phyloP scores from a whole-genome alignment of 2,888 invertebrate genomes.

The Phyto melanocephala region DNA sequence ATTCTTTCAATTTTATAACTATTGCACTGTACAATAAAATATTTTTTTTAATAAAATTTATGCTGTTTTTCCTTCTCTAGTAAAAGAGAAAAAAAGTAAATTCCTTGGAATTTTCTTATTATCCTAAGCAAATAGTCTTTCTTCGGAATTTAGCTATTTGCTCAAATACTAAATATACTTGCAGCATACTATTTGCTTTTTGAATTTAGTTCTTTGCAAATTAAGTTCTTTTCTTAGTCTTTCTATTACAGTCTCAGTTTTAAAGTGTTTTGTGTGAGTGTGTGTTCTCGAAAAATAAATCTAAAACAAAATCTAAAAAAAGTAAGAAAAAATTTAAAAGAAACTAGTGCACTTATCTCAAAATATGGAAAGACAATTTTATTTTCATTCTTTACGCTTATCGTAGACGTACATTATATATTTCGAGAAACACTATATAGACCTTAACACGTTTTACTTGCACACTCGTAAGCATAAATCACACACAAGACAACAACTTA shows the following conservation, averaged over 20 bases:
- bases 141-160: conserved; percentile 4
- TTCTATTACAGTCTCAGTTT: neutral
- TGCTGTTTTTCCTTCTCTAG: no score
- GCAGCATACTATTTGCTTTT: conserved; percentile 15
- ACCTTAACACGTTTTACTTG: neutral
- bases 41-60: no score
- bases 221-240: neutral
- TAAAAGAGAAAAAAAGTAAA: neutral
- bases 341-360: conserved; percentile 29
- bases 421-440: neutral
- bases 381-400: conserved; percentile 21
- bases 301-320: neutral
- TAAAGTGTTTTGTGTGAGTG: neutral
- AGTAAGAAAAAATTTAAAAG: neutral
- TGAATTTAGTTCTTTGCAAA: neutral
- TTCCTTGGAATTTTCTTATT: neutral
- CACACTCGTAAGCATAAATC: neutral
- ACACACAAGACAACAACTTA: neutral
- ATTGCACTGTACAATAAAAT: no score
- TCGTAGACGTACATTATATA: neutral
- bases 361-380: conserved; percentile 37
- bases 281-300: no score
- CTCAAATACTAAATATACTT: conserved; percentile 5
- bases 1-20: no score
- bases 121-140: conserved; percentile 3